Base-by-base conservation (phyloP, 2,888 invertebrate species). In the Polia nebulosa region DNA sequence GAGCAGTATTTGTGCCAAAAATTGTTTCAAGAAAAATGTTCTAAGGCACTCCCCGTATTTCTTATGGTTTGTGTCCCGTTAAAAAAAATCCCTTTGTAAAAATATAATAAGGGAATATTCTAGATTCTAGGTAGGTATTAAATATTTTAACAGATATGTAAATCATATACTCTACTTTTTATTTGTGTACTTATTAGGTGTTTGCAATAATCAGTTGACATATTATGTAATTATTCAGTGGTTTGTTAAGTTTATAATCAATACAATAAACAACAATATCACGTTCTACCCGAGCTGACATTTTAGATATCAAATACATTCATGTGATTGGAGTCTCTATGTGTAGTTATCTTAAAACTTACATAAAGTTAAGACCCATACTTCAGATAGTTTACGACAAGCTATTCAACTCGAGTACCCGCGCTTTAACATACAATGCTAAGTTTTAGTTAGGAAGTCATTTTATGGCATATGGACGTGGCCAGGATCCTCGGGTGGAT, bases 391-490 rank as follows among this genome's bases (percentile, higher is more conserved):
- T 65, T 11, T n/a, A 34, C 6, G 8, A 39, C 15, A 34, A 27
- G n/a, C 22, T 17, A 9, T 22, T 51, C 34, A 73, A 41, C 70
- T 68, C 36, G 20, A n/a, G n/a, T 44, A 69, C 32, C 76, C 44
- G 6, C 34, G 36, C 41, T 41, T 53, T 27, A 15, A 56, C 32
- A 11, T 32, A 59, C 15, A 61, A 51, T 57, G 60, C 58, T 29
- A 25, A 34, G n/a, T 44, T 39, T 56, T 53, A 15, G 60, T 77
- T 64, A 72, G 29, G 22, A 65, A 69, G 27, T 60, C 2, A 55
- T 7, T 63, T 51, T 49, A 64, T 49, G 69, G 83, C 72, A 69
- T 66, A 84, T 84, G 80, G 84, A 71, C 82, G 82, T 79, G 59
- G 84, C 82, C 84, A 84, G 84, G 82, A 79, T 67, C 55, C 44